Percentiles rank a stretch among this genome's conserved stretches.
Conservation (phyloP, 2,888 invertebrate genomes). For the Deroplatys truncata region DNA sequence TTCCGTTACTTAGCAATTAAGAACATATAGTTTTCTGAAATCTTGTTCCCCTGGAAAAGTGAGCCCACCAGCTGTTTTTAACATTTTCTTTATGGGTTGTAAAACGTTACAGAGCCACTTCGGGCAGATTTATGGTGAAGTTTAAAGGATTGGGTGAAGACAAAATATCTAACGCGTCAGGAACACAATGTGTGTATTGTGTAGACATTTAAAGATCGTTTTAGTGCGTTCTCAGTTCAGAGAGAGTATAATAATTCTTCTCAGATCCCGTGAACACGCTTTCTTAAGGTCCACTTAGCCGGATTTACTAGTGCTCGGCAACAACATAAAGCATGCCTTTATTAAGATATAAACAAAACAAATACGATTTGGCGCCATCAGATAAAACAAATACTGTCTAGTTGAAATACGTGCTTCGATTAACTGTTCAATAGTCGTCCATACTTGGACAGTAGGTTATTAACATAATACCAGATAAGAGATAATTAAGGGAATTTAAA, state of each 20-base stretch:
- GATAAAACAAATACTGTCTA: neutral
- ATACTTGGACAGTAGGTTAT: no score
- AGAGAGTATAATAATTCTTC: neutral
- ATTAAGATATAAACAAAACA: neutral
- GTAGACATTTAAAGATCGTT: neutral
- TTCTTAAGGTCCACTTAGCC: no score
- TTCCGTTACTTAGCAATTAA: neutral
- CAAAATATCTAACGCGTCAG: neutral
- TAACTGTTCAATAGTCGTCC: no score
- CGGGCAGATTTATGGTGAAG: neutral
- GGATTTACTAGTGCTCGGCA: neutral
- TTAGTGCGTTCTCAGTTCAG: neutral
- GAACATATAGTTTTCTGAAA: neutral
- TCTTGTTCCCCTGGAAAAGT: neutral
- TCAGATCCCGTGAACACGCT: neutral
- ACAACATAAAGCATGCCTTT: neutral
- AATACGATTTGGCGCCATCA: no score
- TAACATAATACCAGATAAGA: no score
- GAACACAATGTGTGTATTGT: neutral
- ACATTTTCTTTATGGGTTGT: neutral
- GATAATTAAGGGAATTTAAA: no score
- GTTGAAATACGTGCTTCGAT: neutral
- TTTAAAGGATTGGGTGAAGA: neutral
- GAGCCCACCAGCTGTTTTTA: neutral
- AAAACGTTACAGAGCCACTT: neutral